These are phyloP conservation scores for Henicopernis longicauda DNA, from an alignment of 2,113 vertebrate species.

Conservation along the genomic window DNA sequence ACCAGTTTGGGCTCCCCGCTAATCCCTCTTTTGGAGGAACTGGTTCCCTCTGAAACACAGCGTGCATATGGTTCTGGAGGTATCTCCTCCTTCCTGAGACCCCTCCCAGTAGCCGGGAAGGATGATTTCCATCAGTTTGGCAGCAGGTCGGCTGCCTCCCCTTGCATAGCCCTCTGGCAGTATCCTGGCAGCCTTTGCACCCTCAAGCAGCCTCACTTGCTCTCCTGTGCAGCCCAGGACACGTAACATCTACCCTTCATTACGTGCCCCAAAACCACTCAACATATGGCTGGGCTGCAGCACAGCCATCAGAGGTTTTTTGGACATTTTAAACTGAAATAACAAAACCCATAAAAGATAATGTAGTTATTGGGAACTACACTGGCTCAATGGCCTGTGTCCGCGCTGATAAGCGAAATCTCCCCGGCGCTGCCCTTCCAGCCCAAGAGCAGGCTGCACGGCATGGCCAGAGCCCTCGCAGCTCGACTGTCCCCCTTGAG, in stretches of 20 bases:
- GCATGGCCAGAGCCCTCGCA: fast-evolving
- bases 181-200: not conserved
- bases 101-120: not conserved
- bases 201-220: not conserved
- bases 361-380: not conserved
- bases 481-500: not conserved
- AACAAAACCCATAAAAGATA: not conserved
- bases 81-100: not conserved
- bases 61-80: not conserved
- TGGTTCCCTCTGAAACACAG: not conserved
- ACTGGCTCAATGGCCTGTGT: not conserved
- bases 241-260: not conserved
- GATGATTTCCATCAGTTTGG: not conserved
- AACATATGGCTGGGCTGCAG: not conserved
- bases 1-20: not conserved
- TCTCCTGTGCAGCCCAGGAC: not conserved
- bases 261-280: not conserved
- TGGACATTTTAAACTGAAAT: not conserved
- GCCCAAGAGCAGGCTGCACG: not conserved
- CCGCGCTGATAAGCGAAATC: not conserved
- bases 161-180: not conserved
- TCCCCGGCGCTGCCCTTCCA: not conserved
- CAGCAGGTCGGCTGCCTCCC: not conserved
- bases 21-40: not conserved
- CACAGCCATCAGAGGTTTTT: not conserved